phyloP scores from a whole-genome alignment of 2,113 vertebrate species.

The Gambusia affinis region DNA sequence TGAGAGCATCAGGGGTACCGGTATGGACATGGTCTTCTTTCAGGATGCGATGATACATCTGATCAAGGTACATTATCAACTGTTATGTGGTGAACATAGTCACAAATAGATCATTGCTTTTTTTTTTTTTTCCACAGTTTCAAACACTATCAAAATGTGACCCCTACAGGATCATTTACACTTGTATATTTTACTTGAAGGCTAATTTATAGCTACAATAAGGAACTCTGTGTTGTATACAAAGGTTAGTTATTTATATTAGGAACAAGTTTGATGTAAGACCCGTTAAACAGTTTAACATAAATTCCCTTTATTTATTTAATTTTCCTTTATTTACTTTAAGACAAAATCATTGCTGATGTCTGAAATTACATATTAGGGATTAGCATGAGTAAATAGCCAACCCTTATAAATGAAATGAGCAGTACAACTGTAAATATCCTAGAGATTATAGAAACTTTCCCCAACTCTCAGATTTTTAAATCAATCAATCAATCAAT shows the following conservation, averaged over 20 bases:
- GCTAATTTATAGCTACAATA: too few relatives aligned
- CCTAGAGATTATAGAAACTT: too few relatives aligned
- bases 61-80: slow-evolving; percentile 84
- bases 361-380: not conserved
- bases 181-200: not conserved
- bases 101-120: not conserved
- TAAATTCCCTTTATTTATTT: not conserved
- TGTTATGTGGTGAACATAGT: not conserved
- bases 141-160: not conserved
- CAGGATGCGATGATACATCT: slow-evolving; percentile 92
- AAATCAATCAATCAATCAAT: too few relatives aligned
- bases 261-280: too few relatives aligned
- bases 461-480: too few relatives aligned
- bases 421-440: too few relatives aligned
- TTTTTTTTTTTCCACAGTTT: too few relatives aligned
- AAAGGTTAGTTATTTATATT: too few relatives aligned
- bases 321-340: not conserved
- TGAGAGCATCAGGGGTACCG: slow-evolving; percentile 86
- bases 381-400: not conserved
- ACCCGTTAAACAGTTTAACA: too few relatives aligned
- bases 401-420: too few relatives aligned
- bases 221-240: too few relatives aligned
- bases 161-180: not conserved
- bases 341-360: not conserved
- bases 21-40: slow-evolving; percentile 96